A percentile compares a stretch with the other conserved stretches of the same genome.
Evolutionary conservation across 2,797 vertebrate species (phyloP).

Genomic region (Schizopygopsis malacanthus): DNA sequence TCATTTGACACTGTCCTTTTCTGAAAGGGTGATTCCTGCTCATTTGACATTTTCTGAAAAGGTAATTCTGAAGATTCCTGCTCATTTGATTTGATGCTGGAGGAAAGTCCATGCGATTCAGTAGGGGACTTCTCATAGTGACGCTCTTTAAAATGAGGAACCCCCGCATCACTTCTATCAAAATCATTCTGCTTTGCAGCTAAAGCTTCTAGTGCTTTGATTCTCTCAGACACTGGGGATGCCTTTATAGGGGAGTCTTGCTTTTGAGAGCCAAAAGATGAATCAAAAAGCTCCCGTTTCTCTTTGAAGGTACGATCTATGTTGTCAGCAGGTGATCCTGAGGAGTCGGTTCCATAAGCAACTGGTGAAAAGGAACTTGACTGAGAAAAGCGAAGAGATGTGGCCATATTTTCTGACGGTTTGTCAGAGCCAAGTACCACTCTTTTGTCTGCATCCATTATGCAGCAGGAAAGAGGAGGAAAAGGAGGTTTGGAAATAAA

Average conservation of each 20-base stretch:
- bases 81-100: slow-evolving; percentile 67
- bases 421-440: slow-evolving; percentile 75
- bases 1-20: too few species aligned
- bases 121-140: slow-evolving; percentile 74
- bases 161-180: slow-evolving; percentile 73
- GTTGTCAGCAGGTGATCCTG: slow-evolving; percentile 65
- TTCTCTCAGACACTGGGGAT: slow-evolving; percentile 80
- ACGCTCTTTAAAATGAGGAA: slow-evolving; percentile 76
- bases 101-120: slow-evolving; percentile 58
- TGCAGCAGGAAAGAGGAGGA: slow-evolving; percentile 65
- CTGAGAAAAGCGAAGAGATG: slow-evolving; percentile 79
- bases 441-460: slow-evolving; percentile 77
- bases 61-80: slow-evolving; percentile 26
- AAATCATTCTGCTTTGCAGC: slow-evolving; percentile 78
- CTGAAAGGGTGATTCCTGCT: too few species aligned
- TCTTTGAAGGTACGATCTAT: slow-evolving; percentile 63
- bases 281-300: slow-evolving; percentile 60
- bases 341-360: slow-evolving; percentile 69
- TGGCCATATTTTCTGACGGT: slow-evolving; percentile 74
- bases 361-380: slow-evolving; percentile 74
- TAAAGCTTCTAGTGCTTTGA: slow-evolving; percentile 80
- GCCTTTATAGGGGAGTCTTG: slow-evolving; percentile 73
- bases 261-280: slow-evolving; percentile 39
- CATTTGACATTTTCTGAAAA: neutral
- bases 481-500: slow-evolving; percentile 72